Conservation (phyloP, 2,797 vertebrate genomes). For the Paedocypris micromegethes region DNA sequence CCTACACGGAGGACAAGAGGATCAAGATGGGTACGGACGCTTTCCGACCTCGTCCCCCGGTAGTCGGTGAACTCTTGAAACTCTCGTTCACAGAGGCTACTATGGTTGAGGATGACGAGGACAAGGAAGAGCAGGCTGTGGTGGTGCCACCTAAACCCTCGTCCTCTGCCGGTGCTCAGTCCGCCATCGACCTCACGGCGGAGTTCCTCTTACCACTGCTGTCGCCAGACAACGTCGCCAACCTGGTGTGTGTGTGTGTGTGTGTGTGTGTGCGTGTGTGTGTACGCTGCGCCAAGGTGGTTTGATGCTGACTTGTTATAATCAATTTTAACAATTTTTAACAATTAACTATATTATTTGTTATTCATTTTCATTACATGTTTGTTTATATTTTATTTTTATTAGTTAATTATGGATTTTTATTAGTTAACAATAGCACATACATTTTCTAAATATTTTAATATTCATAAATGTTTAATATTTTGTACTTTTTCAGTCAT, state of each 20-base stretch:
- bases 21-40: conserved; percentile 79
- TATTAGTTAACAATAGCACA: too few relatives aligned
- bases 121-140: conserved; percentile 79
- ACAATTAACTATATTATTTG: too few relatives aligned
- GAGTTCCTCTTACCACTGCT: conserved; percentile 88
- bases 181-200: conserved; percentile 86
- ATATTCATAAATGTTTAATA: too few relatives aligned
- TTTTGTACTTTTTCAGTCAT: too few relatives aligned
- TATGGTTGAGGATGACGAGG: conserved; percentile 87
- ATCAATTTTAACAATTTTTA: too few relatives aligned
- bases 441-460: too few relatives aligned
- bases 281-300: too few relatives aligned
- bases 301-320: too few relatives aligned
- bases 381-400: too few relatives aligned
- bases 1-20: conserved; percentile 80
- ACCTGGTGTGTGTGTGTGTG: conserved; percentile 73
- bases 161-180: conserved; percentile 65
- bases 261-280: too few relatives aligned
- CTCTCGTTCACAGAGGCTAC: conserved; percentile 66
- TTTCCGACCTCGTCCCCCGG: neutral
- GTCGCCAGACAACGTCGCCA: conserved; percentile 85
- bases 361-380: too few relatives aligned
- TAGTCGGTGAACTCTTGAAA: neutral
- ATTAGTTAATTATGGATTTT: too few relatives aligned
- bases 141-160: conserved; percentile 64